phyloP scores from a whole-genome alignment of 2,888 invertebrate genomes.

The Electrophaes corylata region DNA sequence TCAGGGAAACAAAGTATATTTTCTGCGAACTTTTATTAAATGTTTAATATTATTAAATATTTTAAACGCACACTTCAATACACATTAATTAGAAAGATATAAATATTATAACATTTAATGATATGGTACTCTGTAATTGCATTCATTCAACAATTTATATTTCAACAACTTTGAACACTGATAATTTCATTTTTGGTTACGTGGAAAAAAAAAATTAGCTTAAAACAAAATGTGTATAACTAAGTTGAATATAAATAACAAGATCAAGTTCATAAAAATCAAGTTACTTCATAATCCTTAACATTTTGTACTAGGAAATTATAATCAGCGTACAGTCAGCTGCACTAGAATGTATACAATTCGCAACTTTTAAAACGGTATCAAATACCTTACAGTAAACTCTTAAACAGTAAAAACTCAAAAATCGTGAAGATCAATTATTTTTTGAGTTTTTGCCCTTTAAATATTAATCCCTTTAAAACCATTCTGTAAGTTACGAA shows the following conservation, averaged over 20 bases:
- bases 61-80: conserved; percentile 59
- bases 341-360: too few species aligned
- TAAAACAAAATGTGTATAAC: conserved; percentile 10
- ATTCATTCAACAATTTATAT: conserved; percentile 41
- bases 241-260: conserved; percentile 8
- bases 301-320: conserved; percentile 12
- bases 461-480: too few species aligned
- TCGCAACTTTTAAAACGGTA: too few species aligned
- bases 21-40: conserved; percentile 66
- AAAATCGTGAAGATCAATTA: too few species aligned
- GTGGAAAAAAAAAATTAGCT: conserved; percentile 15
- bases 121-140: conserved; percentile 60
- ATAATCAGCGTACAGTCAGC: too few species aligned
- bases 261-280: not conserved
- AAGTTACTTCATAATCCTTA: not conserved
- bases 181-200: conserved; percentile 13
- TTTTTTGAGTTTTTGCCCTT: too few species aligned
- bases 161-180: conserved; percentile 30
- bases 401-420: too few species aligned
- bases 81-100: conserved; percentile 54
- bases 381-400: too few species aligned
- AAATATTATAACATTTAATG: conserved; percentile 56
- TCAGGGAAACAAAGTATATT: conserved; percentile 18
- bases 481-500: too few species aligned
- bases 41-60: conserved; percentile 57